These are phyloP conservation scores for Rhynchophorus ferrugineus DNA, from an alignment of 1,140 invertebrate species.

Conservation along the genomic window DNA sequence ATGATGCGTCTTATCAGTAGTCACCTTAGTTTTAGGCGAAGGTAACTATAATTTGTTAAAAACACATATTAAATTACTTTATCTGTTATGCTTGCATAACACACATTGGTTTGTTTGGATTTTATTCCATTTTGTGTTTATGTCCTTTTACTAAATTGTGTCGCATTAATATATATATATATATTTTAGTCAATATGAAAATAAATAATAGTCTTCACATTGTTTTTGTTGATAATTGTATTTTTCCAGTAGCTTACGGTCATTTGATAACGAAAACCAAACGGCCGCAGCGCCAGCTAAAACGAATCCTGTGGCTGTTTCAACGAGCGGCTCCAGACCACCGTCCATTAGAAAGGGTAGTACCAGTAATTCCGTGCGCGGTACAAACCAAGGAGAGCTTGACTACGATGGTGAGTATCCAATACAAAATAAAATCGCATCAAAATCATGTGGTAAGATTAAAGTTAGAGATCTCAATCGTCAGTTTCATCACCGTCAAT, in stretches of 20 bases:
- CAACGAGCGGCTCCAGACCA: slow-evolving; percentile 12
- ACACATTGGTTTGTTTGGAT: too few species aligned
- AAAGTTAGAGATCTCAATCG: too few species aligned
- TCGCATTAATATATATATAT: too few species aligned
- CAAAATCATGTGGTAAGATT: too few species aligned
- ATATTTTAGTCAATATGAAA: too few species aligned
- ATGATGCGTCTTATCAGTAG: slow-evolving; percentile 35
- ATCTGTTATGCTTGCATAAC: neutral
- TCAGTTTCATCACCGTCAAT: too few species aligned
- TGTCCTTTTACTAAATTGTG: too few species aligned
- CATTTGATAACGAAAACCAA: slow-evolving; percentile 28
- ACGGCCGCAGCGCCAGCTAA: slow-evolving; percentile 14
- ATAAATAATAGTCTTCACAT: too few species aligned
- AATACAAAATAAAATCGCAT: too few species aligned
- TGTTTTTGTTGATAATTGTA: too few species aligned
- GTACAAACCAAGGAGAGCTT: slow-evolving; percentile 22
- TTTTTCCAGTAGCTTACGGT: slow-evolving; percentile 30
- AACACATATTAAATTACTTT: neutral
- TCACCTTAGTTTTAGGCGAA: slow-evolving; percentile 31
- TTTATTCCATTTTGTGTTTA: too few species aligned
- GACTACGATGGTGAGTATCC: slow-evolving; percentile 40
- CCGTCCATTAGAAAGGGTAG: slow-evolving; percentile 24
- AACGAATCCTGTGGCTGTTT: slow-evolving; percentile 8
- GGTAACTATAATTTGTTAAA: slow-evolving; percentile 17
- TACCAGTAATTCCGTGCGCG: slow-evolving; percentile 12